Evolutionary conservation across 2,888 invertebrate genomes (phyloP), one percentile per base, ranked within the genome.

Genomic region (Zeuzera pyrina): DNA sequence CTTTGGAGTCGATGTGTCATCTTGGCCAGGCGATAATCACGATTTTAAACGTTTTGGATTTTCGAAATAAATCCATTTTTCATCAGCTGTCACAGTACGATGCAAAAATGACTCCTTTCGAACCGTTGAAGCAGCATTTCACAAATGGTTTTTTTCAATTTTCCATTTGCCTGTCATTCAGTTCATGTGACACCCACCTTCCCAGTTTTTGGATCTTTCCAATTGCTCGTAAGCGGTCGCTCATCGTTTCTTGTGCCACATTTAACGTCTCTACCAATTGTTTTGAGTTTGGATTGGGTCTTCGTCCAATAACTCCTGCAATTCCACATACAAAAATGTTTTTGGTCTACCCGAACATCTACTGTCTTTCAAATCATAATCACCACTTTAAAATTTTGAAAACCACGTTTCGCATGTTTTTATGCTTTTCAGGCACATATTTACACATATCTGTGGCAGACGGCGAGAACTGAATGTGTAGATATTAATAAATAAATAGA

Each of bases 11-110:
- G 24, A 24, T 24, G 24, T 10, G 24, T 12, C 24, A 4, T 10
- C 4, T 24, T 24, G 5, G 12, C 11, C 24, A 11, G 24, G 24
- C 24, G 10, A 11, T 12, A 24, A 10, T 12, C 24, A 24, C 10
- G 24, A 24, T 24, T 24, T 24, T 24, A 11, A 3, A 12, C 24
- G 24, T 24, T 24, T 24, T 12, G 24, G 23, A 23, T 23, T 23
- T 10, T 7, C 16, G 7, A 5, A 16, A 7, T 16, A 16, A 5
- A 16, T 16, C 16, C 16, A 16, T 16, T 16, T 16, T 16, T 23
- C 23, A 7, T n/a, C n/a, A n/a, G n/a, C 23, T 23, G 23, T 23
- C n/a, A 23, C 23, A 3, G 10, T 23, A n/a, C 23, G 23, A 23
- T 23, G 23, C 23, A 23, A n/a, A 23, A 23, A 23, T 23, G n/a